These are phyloP conservation scores for human (Homo sapiens) DNA, from an alignment of 2,113 vertebrate species.

Conservation along the genomic window DNA sequence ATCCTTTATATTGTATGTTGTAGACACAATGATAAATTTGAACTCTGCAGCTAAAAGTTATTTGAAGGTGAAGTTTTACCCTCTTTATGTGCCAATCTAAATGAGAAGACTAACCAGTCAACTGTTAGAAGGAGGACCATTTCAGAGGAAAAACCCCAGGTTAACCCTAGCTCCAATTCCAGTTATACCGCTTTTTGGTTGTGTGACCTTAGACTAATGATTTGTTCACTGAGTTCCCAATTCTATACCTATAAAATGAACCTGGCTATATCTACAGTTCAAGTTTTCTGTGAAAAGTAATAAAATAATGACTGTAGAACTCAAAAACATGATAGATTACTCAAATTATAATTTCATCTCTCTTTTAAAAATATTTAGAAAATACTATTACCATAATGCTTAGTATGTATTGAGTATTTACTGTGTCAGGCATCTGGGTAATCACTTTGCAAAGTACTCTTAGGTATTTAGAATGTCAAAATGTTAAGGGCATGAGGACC, in stretches of 20 bases:
- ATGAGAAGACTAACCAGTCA: accelerated
- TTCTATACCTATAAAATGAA: not conserved
- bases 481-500: not conserved
- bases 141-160: not conserved
- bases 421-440: not conserved
- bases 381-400: not conserved
- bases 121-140: not conserved
- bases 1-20: not conserved
- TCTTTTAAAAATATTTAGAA: not conserved
- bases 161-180: not conserved
- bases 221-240: not conserved
- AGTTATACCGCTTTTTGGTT: not conserved
- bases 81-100: not conserved
- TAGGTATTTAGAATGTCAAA: not conserved
- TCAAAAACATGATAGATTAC: not conserved
- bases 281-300: not conserved
- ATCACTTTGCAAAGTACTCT: not conserved
- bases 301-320: not conserved
- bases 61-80: accelerated
- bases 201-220: not conserved
- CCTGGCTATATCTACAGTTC: not conserved
- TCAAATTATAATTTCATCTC: not conserved
- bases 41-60: not conserved
- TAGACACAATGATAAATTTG: not conserved
- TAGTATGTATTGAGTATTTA: not conserved